Base-by-base conservation (phyloP, 1,140 invertebrate genomes). In the Bombus impatiens region DNA sequence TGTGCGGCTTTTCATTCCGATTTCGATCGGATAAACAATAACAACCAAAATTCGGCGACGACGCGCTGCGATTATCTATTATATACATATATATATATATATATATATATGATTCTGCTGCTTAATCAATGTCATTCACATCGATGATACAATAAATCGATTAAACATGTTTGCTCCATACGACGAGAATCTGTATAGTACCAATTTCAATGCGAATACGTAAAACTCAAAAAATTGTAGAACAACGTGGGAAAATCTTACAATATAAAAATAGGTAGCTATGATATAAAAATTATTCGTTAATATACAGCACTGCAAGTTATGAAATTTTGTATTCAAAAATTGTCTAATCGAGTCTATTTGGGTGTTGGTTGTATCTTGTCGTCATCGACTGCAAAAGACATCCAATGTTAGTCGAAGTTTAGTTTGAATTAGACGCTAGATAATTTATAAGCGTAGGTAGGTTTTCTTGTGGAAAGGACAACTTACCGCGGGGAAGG, bases 1-100 rank as follows among this genome's bases (percentile, higher is more conserved):
- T 85, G 40, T 62, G 57, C 83, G n/a, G 70, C 40, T 76, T 83
- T 83, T 47, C 72, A 44, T 22, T 47, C 18, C 35, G 37, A 59
- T 62, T 42, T 82, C 68, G 37, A 25, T 18, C 32, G 6, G 25
- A 70, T 35, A 47, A 62, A 74, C 40, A 80, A 75, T n/a, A 70
- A 65, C 42, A n/a, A 35, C 12, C 12, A 15, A 42, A 42, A 18
- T 28, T 15, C 22, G 12, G 28, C 2, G 37, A 42, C 44, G 4
- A 35, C 25, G 13, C 9, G 13, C 8, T 22, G 8, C 10, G 5
- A 67, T 68, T 78, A 62, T 42, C 44, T 47, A 15, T 47, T 47
- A 28, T 57, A 2, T 5, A 47, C 0, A 18, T 18, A 47, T 18
- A 47, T 18, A 35, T 35, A 32, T 32, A 53, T 6, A 53, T 53